Percentiles rank a stretch among this genome's conserved stretches.
Evolutionary conservation across 2,888 invertebrate genomes (phyloP).

Genomic region (Microdon myrmicae): DNA sequence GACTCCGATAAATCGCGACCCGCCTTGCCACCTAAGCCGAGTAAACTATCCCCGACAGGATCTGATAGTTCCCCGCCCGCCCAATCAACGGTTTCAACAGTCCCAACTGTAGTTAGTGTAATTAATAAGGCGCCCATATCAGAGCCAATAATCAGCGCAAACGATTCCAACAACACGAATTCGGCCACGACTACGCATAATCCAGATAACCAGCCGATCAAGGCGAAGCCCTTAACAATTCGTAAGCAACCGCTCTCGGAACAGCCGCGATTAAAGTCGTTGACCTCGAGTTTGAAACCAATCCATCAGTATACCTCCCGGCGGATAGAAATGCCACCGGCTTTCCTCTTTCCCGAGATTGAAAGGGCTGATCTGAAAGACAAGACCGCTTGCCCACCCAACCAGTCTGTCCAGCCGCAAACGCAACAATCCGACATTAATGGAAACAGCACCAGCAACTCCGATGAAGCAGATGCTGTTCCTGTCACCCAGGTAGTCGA

Average conservation of each 20-base stretch:
- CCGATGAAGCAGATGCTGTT: slow-evolving; percentile 62
- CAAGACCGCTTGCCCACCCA: slow-evolving; percentile 54
- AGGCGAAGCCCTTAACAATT: slow-evolving; percentile 85
- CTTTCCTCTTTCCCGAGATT: slow-evolving; percentile 82
- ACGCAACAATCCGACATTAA: slow-evolving; percentile 60
- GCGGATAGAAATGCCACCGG: slow-evolving; percentile 84
- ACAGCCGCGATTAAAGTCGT: slow-evolving; percentile 79
- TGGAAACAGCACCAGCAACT: slow-evolving; percentile 61
- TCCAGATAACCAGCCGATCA: slow-evolving; percentile 72
- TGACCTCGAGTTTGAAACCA: slow-evolving; percentile 69
- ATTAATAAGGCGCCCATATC: slow-evolving; percentile 55
- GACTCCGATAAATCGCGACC: slow-evolving; percentile 69
- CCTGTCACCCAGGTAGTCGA: slow-evolving; percentile 52
- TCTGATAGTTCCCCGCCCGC: slow-evolving; percentile 59
- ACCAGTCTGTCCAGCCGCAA: slow-evolving; percentile 39
- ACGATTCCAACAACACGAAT: slow-evolving; percentile 27
- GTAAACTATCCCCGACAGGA: slow-evolving; percentile 67
- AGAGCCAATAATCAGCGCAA: slow-evolving; percentile 29
- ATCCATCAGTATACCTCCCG: slow-evolving; percentile 74
- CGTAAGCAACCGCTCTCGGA: slow-evolving; percentile 85
- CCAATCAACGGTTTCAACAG: slow-evolving; percentile 45
- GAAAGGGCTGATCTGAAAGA: slow-evolving; percentile 71
- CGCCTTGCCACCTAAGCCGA: slow-evolving; percentile 85
- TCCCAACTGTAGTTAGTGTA: slow-evolving; percentile 54
- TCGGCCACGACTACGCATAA: slow-evolving; percentile 58